A percentile compares a stretch with the other conserved stretches of the same genome.
These are phyloP conservation scores for Phrynocephalus forsythii DNA, from an alignment of 2,797 vertebrate species.

Conservation along the genomic window DNA sequence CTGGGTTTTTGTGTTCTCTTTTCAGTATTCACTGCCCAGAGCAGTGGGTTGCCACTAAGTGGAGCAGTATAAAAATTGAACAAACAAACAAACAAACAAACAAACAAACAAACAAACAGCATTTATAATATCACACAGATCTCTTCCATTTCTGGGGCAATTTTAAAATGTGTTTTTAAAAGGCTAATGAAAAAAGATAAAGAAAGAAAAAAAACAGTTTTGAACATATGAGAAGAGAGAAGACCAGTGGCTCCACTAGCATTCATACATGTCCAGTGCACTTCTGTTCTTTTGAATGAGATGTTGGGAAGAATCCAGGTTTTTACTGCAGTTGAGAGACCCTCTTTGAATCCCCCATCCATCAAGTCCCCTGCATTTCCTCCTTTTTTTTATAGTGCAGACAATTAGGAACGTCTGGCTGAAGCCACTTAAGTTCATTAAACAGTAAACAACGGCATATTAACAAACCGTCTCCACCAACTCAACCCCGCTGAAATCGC, in stretches of 20 bases:
- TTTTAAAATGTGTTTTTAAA: background rate
- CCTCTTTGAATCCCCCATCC: background rate
- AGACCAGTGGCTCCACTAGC: background rate
- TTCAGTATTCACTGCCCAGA: too few relatives aligned
- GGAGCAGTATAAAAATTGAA: too few relatives aligned
- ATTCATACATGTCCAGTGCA: background rate
- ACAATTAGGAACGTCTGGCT: background rate
- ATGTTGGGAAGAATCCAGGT: background rate
- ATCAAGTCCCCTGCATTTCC: background rate
- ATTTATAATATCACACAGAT: background rate
- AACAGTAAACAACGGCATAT: background rate
- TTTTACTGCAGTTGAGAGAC: background rate
- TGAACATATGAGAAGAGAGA: background rate
- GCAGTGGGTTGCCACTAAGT: too few relatives aligned
- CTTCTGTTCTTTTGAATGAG: background rate
- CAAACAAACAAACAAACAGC: background rate
- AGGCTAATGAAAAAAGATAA: background rate
- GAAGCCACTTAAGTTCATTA: constrained; percentile 10
- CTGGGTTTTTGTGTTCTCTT: too few relatives aligned
- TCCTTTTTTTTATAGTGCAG: background rate
- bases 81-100: too few relatives aligned
- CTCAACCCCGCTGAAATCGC: background rate
- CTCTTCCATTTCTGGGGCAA: background rate
- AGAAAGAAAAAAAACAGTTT: background rate
- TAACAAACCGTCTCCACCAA: background rate